Evolutionary conservation across 92 coral and sea anemone genomes (phyloP).

Genomic region (Diadumene lineata): DNA sequence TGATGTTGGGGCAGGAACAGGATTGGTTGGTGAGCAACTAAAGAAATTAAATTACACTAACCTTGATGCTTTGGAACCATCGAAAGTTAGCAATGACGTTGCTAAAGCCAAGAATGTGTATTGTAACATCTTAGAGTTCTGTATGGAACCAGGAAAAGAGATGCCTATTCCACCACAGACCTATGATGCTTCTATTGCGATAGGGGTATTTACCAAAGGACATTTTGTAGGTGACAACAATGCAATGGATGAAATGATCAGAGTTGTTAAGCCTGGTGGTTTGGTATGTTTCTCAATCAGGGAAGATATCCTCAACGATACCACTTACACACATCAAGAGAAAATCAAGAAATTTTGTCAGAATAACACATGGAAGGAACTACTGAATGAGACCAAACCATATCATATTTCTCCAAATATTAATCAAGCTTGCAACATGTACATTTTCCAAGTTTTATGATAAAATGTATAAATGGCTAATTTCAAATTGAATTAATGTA

Average conservation of each 20-base stretch:
- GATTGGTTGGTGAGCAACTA: slow-evolving; percentile 77
- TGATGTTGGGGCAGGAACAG: slow-evolving; percentile 95
- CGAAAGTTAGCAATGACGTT: slow-evolving; percentile 61
- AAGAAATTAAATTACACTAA: slow-evolving; percentile 59
- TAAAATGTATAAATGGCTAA: background rate
- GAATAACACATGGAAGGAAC: slow-evolving; percentile 67
- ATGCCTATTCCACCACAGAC: slow-evolving; percentile 44
- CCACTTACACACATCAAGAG: slow-evolving; percentile 68
- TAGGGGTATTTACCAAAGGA: slow-evolving; percentile 77
- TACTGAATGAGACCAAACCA: slow-evolving; percentile 58
- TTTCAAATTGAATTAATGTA: too few species aligned
- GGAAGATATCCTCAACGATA: slow-evolving; percentile 70
- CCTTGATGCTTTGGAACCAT: slow-evolving; percentile 83
- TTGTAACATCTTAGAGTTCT: slow-evolving; percentile 37
- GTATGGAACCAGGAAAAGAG: slow-evolving; percentile 44
- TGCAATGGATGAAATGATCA: slow-evolving; percentile 90
- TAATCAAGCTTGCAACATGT: slow-evolving; percentile 56
- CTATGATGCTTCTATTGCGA: slow-evolving; percentile 83
- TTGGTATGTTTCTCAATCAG: slow-evolving; percentile 86
- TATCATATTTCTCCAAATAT: slow-evolving; percentile 61
- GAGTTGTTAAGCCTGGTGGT: slow-evolving; percentile 88
- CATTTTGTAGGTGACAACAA: slow-evolving; percentile 85
- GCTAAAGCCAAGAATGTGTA: slow-evolving; percentile 77
- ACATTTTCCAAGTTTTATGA: slow-evolving; percentile 66
- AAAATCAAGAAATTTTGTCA: slow-evolving; percentile 74